Conservation (phyloP, 2,797 vertebrate genomes). For the Halcyon badia region DNA sequence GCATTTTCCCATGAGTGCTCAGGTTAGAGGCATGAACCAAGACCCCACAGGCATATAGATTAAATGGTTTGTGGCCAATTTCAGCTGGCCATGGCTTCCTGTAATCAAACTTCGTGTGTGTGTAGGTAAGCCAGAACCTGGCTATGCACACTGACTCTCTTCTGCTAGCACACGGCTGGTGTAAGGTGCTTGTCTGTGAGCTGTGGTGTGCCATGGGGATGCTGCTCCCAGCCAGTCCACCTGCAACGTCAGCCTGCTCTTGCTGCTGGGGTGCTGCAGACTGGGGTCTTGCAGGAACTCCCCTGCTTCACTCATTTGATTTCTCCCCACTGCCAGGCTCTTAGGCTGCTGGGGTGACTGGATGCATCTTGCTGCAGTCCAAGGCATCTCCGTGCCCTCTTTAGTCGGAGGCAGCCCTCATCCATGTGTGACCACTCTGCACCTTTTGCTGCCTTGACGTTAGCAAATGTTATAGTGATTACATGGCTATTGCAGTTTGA, state of each 20-base stretch:
- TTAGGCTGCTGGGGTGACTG: not conserved
- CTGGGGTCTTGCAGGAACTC: not conserved
- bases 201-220: not conserved
- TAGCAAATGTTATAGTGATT: not conserved
- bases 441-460: not conserved
- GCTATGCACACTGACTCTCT: not conserved
- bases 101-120: rapidly evolving
- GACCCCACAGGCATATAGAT: not conserved
- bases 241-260: not conserved
- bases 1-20: not conserved
- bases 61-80: conserved; percentile 4
- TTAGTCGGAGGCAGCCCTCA: not conserved
- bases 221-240: not conserved
- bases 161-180: not conserved
- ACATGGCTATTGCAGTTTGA: not conserved
- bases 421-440: rapidly evolving
- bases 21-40: not conserved
- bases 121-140: not conserved
- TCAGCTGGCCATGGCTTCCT: not conserved
- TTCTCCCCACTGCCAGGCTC: not conserved
- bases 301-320: not conserved
- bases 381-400: not conserved
- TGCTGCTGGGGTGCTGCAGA: not conserved
- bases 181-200: not conserved
- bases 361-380: not conserved